Base-by-base conservation (phyloP, 2,888 invertebrate genomes). In the Sinotaia quadrata region DNA sequence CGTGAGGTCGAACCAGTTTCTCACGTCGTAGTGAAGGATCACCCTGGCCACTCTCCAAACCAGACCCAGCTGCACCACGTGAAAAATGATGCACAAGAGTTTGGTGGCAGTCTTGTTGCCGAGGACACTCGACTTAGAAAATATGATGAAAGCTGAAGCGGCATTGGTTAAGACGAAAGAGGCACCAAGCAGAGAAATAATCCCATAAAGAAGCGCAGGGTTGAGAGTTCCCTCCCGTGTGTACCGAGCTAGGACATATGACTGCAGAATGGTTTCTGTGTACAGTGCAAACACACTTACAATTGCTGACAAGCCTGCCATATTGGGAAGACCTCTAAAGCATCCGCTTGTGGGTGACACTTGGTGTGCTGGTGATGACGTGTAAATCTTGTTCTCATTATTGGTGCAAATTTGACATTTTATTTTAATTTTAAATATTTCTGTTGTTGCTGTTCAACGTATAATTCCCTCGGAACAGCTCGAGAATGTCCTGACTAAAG, bases 1-100 rank as follows among this genome's bases (percentile, higher is more conserved):
- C 15, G 78, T 60, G 44, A 77, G 75, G 51, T 82, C 80, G 33
- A 69, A 51, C 78, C 78, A 78, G 56, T 80, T 80, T 12, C 62
- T 68, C 49, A 75, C 68, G 27, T 81, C 79, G 54, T 75, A 79
- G 10, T 77, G 59, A 34, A 77, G 68, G 18, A 79, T 49, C 36
- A 83, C 57, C 54, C 81, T 79, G 18, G 78, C 68, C 24, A 75
- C 72, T 29, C 82, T 66, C 84, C 84, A 84, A 0, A 79, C 47
- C 27, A 81, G 54, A 21, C 82, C 82, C 7, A 81, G 67, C 69
- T 81, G 81, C 21, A 76, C 67, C 2, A 76, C 66, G 65, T 84
- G 84, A 10, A 81, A 72, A 0, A 68, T 66, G 12, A 76, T 73
- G 68, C 81, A 84, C 7, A 80, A 49, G 1, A 67, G 36, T 36